These are phyloP conservation scores for Silvanus unidentatus DNA, from an alignment of 2,888 invertebrate species.

Conservation along the genomic window DNA sequence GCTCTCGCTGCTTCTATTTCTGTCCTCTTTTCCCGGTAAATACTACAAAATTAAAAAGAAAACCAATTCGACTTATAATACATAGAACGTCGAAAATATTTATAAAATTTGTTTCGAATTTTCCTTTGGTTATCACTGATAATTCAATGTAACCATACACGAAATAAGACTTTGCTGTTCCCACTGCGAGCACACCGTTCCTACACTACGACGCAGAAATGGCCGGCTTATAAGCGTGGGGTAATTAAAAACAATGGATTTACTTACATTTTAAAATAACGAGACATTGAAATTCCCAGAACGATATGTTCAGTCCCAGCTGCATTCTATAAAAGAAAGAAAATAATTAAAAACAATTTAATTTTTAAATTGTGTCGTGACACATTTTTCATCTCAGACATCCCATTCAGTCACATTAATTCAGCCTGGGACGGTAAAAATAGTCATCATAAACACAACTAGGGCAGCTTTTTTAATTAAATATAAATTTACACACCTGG, in stretches of 20 bases:
- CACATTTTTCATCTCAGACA: too few species aligned
- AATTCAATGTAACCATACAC: conserved; percentile 35
- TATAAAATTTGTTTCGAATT: conserved; percentile 29
- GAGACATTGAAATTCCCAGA: too few species aligned
- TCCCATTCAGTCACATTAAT: too few species aligned
- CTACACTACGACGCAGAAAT: conserved; percentile 28
- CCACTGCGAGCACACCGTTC: conserved; percentile 39
- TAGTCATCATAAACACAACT: too few species aligned
- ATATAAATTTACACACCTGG: too few species aligned
- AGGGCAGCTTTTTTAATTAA: too few species aligned
- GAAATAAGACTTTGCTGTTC: conserved; percentile 35
- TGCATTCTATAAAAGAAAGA: too few species aligned
- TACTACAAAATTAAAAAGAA: background rate
- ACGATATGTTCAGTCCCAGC: too few species aligned
- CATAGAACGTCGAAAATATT: background rate
- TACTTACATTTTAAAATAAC: too few species aligned
- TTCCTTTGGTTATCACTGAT: conserved; percentile 34
- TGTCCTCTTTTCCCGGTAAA: background rate
- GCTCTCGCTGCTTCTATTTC: background rate
- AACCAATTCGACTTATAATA: too few species aligned
- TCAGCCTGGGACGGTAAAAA: too few species aligned
- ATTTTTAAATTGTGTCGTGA: background rate
- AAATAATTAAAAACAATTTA: conserved; percentile 3
- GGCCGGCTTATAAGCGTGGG: conserved; percentile 42
- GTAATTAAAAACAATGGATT: conserved; percentile 18